Evolutionary conservation across 2,888 invertebrate genomes (phyloP), one percentile per base, ranked within the genome.

Genomic region (Onchidella celtica): DNA sequence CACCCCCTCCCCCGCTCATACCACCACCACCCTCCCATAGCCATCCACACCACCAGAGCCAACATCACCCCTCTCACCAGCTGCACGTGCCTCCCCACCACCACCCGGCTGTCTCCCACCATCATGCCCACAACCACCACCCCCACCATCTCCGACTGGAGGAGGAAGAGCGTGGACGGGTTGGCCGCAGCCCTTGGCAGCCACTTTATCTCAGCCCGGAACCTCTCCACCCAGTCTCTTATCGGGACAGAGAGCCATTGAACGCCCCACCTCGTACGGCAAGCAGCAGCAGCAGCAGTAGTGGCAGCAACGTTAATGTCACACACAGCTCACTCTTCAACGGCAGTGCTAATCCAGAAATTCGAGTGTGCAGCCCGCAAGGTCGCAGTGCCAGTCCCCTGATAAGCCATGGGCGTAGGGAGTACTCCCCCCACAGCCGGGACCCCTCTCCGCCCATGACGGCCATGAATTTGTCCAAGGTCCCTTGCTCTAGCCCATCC

Each of bases 401-500:
- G 21, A 66, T 74, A 21, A 38, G 27, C 59, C 74, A 68, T 4
- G 55, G 55, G 11, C 6, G 29, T 32, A 47, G 61, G 21, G 69
- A 59, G 11, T 63, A 69, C 63, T 55, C 70, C 4, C 73, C 66
- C 3, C 82, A 66, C 11, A 57, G 47, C 3, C 72, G 27, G 21
- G 68, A 74, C 40, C 66, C 66, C 3, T 80, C 80, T 4, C 80
- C 80, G 32, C 80, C 74, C 0, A 66, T 80, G 74, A 74, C 61
- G n/a, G 59, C 85, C 36, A 82, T 78, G 61, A 81, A 72, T 27
- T 61, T 73, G 75, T 74, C 68, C 47, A 82, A 74, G 70, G 80
- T 66, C 47, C 29, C 63, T 32, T 59, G 68, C 21, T 66, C 77
- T 27, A 47, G 70, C 65, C 55, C 79, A n/a, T 24, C 78, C 38